Evolutionary conservation across 2,888 invertebrate genomes (phyloP).

Genomic region (Sarcophaga rosellei): DNA sequence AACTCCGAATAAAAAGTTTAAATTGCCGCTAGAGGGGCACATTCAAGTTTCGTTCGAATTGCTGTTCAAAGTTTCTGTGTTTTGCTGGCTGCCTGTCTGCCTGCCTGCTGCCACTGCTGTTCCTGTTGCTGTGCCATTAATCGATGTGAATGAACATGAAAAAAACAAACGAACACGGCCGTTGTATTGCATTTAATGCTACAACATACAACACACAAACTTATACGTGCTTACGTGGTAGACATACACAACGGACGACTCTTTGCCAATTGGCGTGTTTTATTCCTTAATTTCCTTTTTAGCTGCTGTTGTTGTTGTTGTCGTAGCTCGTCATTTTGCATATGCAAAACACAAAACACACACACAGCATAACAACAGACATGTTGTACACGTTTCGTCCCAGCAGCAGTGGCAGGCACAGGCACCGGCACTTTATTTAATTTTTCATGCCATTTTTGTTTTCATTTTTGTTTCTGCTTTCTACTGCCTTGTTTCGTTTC

Average conservation of each 20-base stretch:
- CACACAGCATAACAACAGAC: background rate
- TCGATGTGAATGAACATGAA: constrained; percentile 62
- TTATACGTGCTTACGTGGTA: background rate
- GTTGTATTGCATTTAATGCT: constrained; percentile 41
- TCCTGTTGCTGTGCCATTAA: constrained; percentile 55
- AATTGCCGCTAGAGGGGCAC: constrained; percentile 76
- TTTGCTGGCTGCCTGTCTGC: background rate
- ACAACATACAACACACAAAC: constrained; percentile 22
- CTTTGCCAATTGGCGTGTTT: constrained; percentile 66
- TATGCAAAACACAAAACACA: constrained; percentile 50
- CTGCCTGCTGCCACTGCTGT: background rate
- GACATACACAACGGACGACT: constrained; percentile 43
- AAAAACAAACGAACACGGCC: constrained; percentile 17
- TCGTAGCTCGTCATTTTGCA: constrained; percentile 64
- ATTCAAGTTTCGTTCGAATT: constrained; percentile 64
- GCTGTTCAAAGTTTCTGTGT: constrained; percentile 32
- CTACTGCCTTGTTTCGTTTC: background rate
- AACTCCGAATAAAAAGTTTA: constrained; percentile 74
- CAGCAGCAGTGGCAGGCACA: background rate
- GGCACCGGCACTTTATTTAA: constrained; percentile 11
- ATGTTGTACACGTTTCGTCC: background rate
- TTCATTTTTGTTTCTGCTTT: constrained; percentile 12
- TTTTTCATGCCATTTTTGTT: constrained; percentile 12
- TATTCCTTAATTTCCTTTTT: constrained; percentile 30
- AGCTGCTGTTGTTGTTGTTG: constrained; percentile 19